Base-by-base conservation (phyloP, 1,140 invertebrate genomes). In the Musca vetustissima region DNA sequence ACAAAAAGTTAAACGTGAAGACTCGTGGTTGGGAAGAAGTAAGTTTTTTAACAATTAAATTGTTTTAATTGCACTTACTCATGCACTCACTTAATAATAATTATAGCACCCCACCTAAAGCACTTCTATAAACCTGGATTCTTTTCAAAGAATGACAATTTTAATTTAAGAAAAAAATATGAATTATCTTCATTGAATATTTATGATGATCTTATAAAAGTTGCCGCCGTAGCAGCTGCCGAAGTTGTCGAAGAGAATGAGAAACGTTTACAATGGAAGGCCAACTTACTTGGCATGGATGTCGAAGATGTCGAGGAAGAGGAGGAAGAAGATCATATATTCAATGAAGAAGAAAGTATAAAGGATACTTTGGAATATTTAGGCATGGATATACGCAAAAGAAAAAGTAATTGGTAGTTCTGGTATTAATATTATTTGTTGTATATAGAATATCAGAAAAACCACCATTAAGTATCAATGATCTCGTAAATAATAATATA, bases 1-100 rank as follows among this genome's bases (percentile, higher is more conserved):
- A n/a, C 79, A 76, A 66, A 81, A 81, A 70, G 77, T 81, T 50
- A 81, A 81, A 71, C 79, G 79, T 72, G 79, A 79, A 73, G 79
- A 81, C 55, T 70, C 75, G 9, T 80, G 77, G 79, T 68, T 76
- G 48, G 79, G 74, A 65, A 77, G 80, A 70, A 77, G 78, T 80
- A 78, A 78, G 69, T 70, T 32, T 67, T 43, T 17, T 43, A 43
- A 1, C n/a, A 21, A 8, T 4, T 8, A 28, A 4, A 4, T 28
- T 28, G 1, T n/a, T 14, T 59, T 14, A 14, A 15, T 15, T 7
- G 25, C 57, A 61, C 57, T 61, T 61, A 24, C 36, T 17, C 11
- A 19, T 61, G 28, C 28, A 36, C 25, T 55, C 21, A 22, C 17
- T 15, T 43, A 4, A 13, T 4, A 43, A 43, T 43, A 43, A 32